A percentile compares a stretch with the other conserved stretches of the same genome.
phyloP scores from a whole-genome alignment of 2,888 invertebrate genomes.

The Cryptus viduatorius region DNA sequence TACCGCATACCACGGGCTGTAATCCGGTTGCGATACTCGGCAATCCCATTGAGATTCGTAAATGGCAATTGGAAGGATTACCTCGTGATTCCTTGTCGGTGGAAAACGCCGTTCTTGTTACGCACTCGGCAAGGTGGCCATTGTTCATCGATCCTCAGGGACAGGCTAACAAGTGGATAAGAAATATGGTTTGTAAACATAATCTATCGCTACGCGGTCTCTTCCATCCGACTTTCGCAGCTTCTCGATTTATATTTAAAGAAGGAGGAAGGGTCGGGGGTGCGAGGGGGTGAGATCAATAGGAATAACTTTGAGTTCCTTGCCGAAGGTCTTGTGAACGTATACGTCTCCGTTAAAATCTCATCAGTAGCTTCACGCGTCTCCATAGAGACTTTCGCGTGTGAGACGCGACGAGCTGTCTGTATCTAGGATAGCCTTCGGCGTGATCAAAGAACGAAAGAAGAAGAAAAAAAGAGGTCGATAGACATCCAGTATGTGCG shows the following conservation, averaged over 20 bases:
- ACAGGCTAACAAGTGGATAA: constrained; percentile 96
- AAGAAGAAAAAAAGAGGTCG: not conserved
- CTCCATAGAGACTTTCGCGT: not conserved
- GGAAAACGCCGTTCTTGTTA: constrained; percentile 94
- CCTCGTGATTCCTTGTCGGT: constrained; percentile 94
- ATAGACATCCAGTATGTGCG: not conserved
- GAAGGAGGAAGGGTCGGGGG: not conserved
- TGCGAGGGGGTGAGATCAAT: not conserved
- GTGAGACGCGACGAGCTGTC: not conserved
- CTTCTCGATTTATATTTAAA: not conserved
- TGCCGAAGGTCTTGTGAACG: not conserved
- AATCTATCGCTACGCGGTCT: not conserved
- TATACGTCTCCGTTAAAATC: constrained; percentile 3
- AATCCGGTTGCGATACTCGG: constrained; percentile 90
- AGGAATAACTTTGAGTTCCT: not conserved
- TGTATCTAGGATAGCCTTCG: not conserved
- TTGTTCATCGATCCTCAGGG: constrained; percentile 97
- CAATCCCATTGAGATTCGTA: constrained; percentile 91
- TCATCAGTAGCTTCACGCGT: not conserved
- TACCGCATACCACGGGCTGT: constrained; percentile 90
- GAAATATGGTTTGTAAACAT: constrained; percentile 90
- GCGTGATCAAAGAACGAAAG: constrained; percentile 9
- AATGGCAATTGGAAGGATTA: constrained; percentile 94
- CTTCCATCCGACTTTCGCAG: not conserved
- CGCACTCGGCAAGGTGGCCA: constrained; percentile 94